Conservation (phyloP, 2,797 vertebrate genomes). For the Macroramphosus scolopax region DNA sequence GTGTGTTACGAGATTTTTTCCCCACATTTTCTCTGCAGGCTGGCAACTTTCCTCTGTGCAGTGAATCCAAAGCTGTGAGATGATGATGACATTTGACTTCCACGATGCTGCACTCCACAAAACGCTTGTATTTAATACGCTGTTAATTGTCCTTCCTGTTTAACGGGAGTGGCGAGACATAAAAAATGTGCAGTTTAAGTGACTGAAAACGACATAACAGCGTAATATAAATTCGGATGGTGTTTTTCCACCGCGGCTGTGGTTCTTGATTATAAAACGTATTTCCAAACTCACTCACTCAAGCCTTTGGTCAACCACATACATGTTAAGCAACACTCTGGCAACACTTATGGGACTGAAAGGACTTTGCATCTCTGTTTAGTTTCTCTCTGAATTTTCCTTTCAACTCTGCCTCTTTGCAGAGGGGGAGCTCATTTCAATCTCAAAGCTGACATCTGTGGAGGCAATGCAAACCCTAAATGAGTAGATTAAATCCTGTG, state of each 20-base stretch:
- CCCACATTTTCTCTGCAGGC: no score
- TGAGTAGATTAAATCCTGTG: conserved; percentile 74
- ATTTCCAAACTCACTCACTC: conserved; percentile 18
- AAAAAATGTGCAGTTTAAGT: no score
- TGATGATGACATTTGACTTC: no score
- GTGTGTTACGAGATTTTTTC: no score
- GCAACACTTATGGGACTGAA: conserved; percentile 46
- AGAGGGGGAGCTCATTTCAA: conserved; percentile 78
- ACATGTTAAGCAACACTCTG: conserved; percentile 33
- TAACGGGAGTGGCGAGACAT: no score
- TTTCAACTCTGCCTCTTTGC: conserved; percentile 70
- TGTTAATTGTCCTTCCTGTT: neutral
- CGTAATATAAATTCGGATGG: neutral
- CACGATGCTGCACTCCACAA: no score
- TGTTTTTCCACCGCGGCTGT: conserved; percentile 1
- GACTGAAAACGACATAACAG: neutral
- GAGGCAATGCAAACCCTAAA: conserved; percentile 69
- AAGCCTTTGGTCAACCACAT: conserved; percentile 32
- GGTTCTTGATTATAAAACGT: neutral
- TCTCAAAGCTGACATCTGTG: conserved; percentile 84
- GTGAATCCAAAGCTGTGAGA: no score
- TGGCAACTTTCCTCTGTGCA: no score
- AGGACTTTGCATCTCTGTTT: conserved; percentile 64
- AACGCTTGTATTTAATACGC: no score
- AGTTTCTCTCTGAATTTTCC: conserved; percentile 63